Evolutionary conservation across 2,797 vertebrate genomes (phyloP).

Genomic region (Hydrolagus colliei): DNA sequence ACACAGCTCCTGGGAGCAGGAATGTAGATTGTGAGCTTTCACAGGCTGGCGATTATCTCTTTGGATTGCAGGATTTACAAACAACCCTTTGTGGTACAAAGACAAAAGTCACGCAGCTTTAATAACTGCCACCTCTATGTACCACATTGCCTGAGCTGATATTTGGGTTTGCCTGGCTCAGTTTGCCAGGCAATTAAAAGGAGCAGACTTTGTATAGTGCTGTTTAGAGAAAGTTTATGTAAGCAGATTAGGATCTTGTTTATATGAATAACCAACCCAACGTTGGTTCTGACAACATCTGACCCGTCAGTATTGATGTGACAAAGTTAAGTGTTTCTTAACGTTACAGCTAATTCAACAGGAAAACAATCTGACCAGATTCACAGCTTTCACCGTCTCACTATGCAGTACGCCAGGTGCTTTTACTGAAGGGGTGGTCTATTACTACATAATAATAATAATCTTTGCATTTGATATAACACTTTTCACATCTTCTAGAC

Average conservation of each 20-base stretch:
- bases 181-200: not conserved
- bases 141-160: not conserved
- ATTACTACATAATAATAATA: too few species aligned
- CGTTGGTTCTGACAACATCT: too few species aligned
- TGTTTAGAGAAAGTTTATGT: not conserved
- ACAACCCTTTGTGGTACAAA: slow-evolving; percentile 15
- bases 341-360: too few species aligned
- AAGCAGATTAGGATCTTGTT: not conserved
- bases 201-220: not conserved
- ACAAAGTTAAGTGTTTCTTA: too few species aligned
- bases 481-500: too few species aligned
- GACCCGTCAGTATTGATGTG: too few species aligned
- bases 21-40: slow-evolving; percentile 39
- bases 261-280: too few species aligned
- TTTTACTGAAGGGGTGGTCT: too few species aligned
- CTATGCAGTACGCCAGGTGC: too few species aligned
- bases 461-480: too few species aligned
- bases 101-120: slow-evolving; percentile 25
- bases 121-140: not conserved
- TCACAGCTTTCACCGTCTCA: too few species aligned
- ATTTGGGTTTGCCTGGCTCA: not conserved
- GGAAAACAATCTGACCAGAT: too few species aligned
- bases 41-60: slow-evolving; percentile 9
- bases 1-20: slow-evolving; percentile 4
- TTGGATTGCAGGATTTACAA: slow-evolving; percentile 10